These are phyloP conservation scores for Lobophora halterata DNA, from an alignment of 2,888 invertebrate species.

Conservation along the genomic window DNA sequence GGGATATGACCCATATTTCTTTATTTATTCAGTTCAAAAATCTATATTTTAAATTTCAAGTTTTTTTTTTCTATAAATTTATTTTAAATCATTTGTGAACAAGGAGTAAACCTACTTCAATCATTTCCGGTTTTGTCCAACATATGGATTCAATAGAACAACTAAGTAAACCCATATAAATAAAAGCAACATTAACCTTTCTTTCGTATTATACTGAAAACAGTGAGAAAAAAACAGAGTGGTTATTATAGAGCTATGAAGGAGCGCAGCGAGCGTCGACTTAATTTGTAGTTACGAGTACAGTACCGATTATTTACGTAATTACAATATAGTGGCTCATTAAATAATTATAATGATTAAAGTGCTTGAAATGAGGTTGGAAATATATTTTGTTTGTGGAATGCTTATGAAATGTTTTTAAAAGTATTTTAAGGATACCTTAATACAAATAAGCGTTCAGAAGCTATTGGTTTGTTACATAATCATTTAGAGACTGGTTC, in stretches of 20 bases:
- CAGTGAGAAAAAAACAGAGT: slow-evolving; percentile 35
- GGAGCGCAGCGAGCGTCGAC: slow-evolving; percentile 29
- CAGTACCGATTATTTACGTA: slow-evolving; percentile 35
- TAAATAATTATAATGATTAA: slow-evolving; percentile 10
- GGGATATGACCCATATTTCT: too few relatives aligned
- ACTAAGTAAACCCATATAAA: slow-evolving; percentile 10
- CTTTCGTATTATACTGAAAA: slow-evolving; percentile 16
- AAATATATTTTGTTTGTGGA: slow-evolving; percentile 1
- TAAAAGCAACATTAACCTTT: slow-evolving; percentile 13
- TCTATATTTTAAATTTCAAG: too few relatives aligned
- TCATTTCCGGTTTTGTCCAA: too few relatives aligned
- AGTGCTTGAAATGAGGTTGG: slow-evolving; percentile 3
- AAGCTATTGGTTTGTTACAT: too few relatives aligned
- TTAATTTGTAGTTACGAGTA: slow-evolving; percentile 41
- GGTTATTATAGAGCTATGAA: slow-evolving; percentile 37
- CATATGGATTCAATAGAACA: slow-evolving; percentile 6
- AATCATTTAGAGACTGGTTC: too few relatives aligned
- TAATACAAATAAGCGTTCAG: too few relatives aligned
- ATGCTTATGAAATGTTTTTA: too few relatives aligned
- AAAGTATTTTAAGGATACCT: too few relatives aligned
- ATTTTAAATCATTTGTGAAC: too few relatives aligned
- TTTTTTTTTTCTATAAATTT: too few relatives aligned
- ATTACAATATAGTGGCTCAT: slow-evolving; percentile 31
- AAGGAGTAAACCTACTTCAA: too few relatives aligned
- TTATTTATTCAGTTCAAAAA: too few relatives aligned